Conservation (phyloP, 2,113 vertebrate species). For the Megaceryle torquata region DNA sequence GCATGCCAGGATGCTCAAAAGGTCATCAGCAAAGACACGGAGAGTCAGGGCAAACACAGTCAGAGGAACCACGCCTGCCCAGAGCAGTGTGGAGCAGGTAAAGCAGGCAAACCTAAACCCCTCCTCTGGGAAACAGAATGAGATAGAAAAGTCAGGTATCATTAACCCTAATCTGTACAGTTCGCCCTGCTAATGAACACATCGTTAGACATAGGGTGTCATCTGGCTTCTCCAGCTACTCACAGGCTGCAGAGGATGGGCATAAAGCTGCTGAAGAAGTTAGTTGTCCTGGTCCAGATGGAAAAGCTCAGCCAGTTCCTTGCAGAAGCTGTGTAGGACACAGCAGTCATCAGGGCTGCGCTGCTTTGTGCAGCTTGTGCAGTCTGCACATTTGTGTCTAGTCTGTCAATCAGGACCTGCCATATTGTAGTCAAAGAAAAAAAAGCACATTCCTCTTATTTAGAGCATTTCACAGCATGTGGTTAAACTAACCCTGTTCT, state of each 20-base stretch:
- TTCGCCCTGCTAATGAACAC: not conserved
- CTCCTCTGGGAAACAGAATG: not conserved
- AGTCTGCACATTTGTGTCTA: slow-evolving; percentile 1
- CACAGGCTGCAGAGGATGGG: not conserved
- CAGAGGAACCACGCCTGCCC: not conserved
- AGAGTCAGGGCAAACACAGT: not conserved
- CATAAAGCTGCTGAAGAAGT: not conserved
- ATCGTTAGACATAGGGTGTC: not conserved
- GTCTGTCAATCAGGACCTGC: slow-evolving; percentile 7
- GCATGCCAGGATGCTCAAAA: not conserved
- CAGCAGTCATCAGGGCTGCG: not conserved
- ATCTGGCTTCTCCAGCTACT: not conserved
- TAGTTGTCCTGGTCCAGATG: not conserved
- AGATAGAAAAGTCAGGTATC: not conserved
- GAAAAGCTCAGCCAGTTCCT: not conserved
- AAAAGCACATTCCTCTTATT: slow-evolving; percentile 12
- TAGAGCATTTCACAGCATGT: not conserved
- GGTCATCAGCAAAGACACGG: not conserved
- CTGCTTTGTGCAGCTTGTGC: not conserved
- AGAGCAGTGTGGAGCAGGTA: not conserved
- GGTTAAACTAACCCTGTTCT: not conserved
- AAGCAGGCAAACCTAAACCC: not conserved
- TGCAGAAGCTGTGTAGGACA: not conserved
- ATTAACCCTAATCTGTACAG: not conserved
- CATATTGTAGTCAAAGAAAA: not conserved